Evolutionary conservation across 2,113 vertebrate genomes (phyloP).

Genomic region (Grus americana): DNA sequence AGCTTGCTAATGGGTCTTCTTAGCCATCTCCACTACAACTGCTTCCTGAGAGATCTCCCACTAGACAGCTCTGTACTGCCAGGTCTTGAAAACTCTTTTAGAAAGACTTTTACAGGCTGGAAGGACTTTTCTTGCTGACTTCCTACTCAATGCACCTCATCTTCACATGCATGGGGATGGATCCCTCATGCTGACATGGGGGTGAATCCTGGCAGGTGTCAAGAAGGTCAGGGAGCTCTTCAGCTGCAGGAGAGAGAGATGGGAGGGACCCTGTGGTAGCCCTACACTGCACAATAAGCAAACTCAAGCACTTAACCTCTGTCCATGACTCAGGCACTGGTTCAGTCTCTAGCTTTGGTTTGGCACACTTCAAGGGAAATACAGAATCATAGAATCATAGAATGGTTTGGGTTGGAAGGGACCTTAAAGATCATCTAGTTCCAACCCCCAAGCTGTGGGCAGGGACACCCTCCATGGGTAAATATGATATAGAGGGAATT

Average conservation of each 20-base stretch:
- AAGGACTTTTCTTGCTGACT: neutral
- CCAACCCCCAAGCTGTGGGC: too few relatives aligned
- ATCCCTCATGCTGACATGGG: neutral
- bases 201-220: neutral
- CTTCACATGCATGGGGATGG: neutral
- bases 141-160: neutral
- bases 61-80: neutral
- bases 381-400: too few relatives aligned
- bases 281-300: neutral
- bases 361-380: neutral
- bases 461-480: too few relatives aligned
- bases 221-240: neutral
- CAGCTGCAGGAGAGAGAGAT: neutral
- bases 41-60: neutral
- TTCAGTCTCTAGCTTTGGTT: neutral
- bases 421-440: too few relatives aligned
- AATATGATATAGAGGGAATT: neutral
- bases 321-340: neutral
- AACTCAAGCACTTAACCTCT: neutral
- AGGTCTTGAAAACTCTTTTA: neutral
- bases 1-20: neutral
- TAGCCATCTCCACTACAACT: neutral
- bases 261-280: neutral
- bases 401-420: too few relatives aligned
- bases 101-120: neutral